Evolutionary conservation across 2,113 vertebrate genomes (phyloP).

Genomic region (Echinops telfairi): DNA sequence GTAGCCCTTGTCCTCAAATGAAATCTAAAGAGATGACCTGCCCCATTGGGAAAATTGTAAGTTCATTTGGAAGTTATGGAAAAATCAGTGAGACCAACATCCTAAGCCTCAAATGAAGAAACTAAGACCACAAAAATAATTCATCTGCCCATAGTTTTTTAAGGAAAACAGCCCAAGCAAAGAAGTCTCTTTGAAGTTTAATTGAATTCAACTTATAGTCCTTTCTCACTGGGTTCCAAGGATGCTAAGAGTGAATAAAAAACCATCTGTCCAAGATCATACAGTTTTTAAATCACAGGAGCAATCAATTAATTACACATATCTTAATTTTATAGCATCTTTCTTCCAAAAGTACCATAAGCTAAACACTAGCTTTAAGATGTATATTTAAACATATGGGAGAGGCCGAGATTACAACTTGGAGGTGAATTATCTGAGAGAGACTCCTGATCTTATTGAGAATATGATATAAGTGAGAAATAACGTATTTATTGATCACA

Average conservation of each 20-base stretch:
- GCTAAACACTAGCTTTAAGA: conserved; percentile 22
- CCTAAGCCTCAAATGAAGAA: conserved; percentile 32
- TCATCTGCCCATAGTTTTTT: not conserved
- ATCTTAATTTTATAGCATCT: not conserved
- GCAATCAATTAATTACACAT: conserved; percentile 23
- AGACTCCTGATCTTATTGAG: not conserved
- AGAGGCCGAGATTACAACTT: not conserved
- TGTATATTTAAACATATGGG: conserved; percentile 3
- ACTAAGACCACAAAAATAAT: not conserved
- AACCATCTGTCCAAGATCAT: conserved; percentile 22
- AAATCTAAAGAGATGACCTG: too few relatives aligned
- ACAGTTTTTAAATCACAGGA: not conserved
- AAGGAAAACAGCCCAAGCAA: not conserved
- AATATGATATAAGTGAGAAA: not conserved
- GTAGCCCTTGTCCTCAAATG: too few relatives aligned
- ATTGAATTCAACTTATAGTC: not conserved
- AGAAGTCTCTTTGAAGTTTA: not conserved
- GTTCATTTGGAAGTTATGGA: not conserved
- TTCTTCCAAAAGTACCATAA: not conserved
- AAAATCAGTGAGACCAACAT: not conserved
- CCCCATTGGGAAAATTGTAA: too few relatives aligned
- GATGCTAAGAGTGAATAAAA: conserved; percentile 9
- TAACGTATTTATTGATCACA: conserved; percentile 4
- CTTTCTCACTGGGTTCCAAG: not conserved
- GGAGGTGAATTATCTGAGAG: not conserved